A percentile compares a stretch with the other conserved stretches of the same genome.
phyloP scores from a whole-genome alignment of 2,113 vertebrate genomes.

The Pyxicephalus adspersus region DNA sequence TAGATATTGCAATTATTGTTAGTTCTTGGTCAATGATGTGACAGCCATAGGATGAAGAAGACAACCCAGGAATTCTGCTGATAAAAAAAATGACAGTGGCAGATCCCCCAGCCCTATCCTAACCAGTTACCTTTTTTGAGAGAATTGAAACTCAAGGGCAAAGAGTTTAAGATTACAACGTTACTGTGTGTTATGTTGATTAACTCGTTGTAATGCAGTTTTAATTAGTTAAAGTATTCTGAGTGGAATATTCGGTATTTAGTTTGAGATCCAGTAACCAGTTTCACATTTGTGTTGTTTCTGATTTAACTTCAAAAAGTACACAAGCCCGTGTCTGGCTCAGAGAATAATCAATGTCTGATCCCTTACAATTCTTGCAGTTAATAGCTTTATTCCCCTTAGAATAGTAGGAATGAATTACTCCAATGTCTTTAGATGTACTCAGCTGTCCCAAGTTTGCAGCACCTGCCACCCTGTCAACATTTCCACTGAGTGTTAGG shows the following conservation, averaged over 20 bases:
- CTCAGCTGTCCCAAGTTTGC: neutral
- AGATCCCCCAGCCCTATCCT: too few species aligned
- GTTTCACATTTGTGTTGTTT: too few species aligned
- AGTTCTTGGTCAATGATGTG: neutral
- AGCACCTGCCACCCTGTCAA: neutral
- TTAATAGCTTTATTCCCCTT: constrained; percentile 13
- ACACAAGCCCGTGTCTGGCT: neutral
- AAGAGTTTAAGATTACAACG: neutral
- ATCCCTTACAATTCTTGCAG: neutral
- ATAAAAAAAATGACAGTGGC: too few species aligned
- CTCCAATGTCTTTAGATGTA: neutral
- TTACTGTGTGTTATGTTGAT: neutral
- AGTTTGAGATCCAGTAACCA: neutral
- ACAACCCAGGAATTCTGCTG: too few species aligned
- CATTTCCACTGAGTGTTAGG: neutral
- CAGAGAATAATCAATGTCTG: neutral
- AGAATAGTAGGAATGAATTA: neutral
- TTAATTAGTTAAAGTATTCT: neutral
- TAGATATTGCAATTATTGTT: too few species aligned
- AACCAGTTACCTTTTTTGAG: too few species aligned
- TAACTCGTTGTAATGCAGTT: neutral
- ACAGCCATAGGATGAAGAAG: too few species aligned
- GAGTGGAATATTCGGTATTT: neutral
- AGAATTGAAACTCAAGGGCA: too few species aligned
- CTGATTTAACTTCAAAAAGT: neutral